Percentiles rank a stretch among this genome's conserved stretches.
Conservation (phyloP, 1,140 invertebrate genomes). For the Lethocerus indicus region DNA sequence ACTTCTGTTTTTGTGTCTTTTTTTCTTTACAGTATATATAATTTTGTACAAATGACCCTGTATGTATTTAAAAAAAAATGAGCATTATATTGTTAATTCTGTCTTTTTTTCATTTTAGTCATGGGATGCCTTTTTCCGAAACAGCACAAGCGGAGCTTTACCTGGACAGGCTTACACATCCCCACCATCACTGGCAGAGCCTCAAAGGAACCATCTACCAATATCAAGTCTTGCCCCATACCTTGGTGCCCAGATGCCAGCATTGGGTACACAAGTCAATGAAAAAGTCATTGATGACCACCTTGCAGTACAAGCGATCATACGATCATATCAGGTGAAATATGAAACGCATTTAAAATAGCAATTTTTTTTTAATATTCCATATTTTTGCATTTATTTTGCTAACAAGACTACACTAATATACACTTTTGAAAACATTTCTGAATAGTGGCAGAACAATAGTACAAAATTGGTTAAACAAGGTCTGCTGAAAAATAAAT, state of each 20-base stretch:
- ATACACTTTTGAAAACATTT: no score
- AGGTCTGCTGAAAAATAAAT: no score
- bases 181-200: slow-evolving; percentile 62
- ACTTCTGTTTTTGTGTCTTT: no score
- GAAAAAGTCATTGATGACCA: slow-evolving; percentile 95
- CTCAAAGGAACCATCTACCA: slow-evolving; percentile 53
- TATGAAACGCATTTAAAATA: slow-evolving; percentile 3
- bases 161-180: slow-evolving; percentile 73
- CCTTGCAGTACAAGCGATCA: slow-evolving; percentile 93
- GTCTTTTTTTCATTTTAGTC: slow-evolving; percentile 43
- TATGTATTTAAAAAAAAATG: no score
- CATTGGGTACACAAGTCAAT: slow-evolving; percentile 40
- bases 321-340: slow-evolving; percentile 89
- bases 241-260: slow-evolving; percentile 22
- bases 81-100: not conserved
- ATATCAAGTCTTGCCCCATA: slow-evolving; percentile 43
- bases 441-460: no score
- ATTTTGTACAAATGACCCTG: no score
- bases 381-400: slow-evolving; percentile 10
- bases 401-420: not conserved
- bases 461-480: no score
- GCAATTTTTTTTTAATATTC: slow-evolving; percentile 11
- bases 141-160: slow-evolving; percentile 54
- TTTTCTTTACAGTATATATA: no score
- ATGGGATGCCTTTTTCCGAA: slow-evolving; percentile 95